These are phyloP conservation scores for Thryonomys swinderianus DNA, from an alignment of 2,113 vertebrate genomes.

Conservation along the genomic window DNA sequence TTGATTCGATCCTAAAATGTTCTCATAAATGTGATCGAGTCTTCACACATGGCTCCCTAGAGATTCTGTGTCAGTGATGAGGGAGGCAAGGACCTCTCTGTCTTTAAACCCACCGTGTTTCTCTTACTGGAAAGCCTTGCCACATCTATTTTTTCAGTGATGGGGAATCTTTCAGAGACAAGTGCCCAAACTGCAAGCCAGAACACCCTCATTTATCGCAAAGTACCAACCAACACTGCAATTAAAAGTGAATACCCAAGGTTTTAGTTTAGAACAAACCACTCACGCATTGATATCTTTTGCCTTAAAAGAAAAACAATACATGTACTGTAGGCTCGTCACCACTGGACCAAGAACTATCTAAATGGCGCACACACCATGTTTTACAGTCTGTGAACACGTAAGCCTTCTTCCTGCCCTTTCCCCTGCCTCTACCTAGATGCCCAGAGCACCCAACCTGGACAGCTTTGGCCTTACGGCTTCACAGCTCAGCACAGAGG, in stretches of 20 bases:
- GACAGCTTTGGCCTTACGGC: not conserved
- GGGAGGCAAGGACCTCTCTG: not conserved
- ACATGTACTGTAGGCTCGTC: not conserved
- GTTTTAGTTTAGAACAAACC: not conserved
- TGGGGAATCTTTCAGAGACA: not conserved
- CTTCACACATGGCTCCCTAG: not conserved
- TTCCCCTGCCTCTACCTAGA: too few species aligned
- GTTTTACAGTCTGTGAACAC: constrained; percentile 2
- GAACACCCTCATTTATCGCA: not conserved
- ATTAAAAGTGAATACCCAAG: not conserved
- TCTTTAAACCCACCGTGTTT: not conserved
- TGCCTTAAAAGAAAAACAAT: not conserved
- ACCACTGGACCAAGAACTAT: not conserved
- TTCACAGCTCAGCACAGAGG: not conserved
- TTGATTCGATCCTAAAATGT: constrained; percentile 4
- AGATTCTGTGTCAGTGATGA: not conserved
- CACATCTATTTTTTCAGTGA: not conserved
- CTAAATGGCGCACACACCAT: not conserved
- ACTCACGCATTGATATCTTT: not conserved
- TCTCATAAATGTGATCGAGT: not conserved
- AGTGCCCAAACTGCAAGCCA: not conserved
- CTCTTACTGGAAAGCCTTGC: not conserved
- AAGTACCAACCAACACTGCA: not conserved
- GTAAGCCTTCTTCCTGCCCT: not conserved
- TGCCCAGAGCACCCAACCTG: not conserved